phyloP scores from a whole-genome alignment of 2,888 invertebrate genomes.

The Eudemis profundana region DNA sequence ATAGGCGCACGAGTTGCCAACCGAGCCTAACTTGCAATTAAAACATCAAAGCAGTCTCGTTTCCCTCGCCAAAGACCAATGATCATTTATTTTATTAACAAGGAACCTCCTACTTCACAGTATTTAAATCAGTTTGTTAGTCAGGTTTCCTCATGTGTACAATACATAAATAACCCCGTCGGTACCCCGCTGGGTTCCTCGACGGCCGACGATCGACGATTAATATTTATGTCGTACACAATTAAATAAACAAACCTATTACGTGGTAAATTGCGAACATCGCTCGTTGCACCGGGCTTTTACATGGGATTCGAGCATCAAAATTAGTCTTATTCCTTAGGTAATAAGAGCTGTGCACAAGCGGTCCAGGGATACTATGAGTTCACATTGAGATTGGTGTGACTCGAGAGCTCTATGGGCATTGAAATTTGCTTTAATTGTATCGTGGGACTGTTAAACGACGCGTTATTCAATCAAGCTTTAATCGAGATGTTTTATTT shows the following conservation, averaged over 20 bases:
- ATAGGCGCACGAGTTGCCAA: slow-evolving; percentile 10
- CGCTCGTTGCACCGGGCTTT: neutral
- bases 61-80: slow-evolving; percentile 30
- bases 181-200: slow-evolving; percentile 38
- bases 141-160: slow-evolving; percentile 39
- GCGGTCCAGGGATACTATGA: neutral
- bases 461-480: neutral
- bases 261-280: slow-evolving; percentile 33
- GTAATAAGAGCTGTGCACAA: neutral
- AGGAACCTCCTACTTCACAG: slow-evolving; percentile 31
- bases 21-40: slow-evolving; percentile 21
- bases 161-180: slow-evolving; percentile 34
- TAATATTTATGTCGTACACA: slow-evolving; percentile 42
- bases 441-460: neutral
- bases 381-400: neutral
- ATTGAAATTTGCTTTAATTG: neutral
- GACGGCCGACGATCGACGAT: slow-evolving; percentile 35
- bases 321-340: neutral
- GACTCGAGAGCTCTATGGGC: neutral
- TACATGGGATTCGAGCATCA: neutral
- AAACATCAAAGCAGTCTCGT: slow-evolving; percentile 22
- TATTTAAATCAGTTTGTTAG: slow-evolving; percentile 40
- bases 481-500: neutral
- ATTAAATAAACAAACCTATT: slow-evolving; percentile 42
- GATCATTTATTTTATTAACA: slow-evolving; percentile 31